Percentiles rank a stretch among this genome's conserved stretches.
Evolutionary conservation across 2,113 vertebrate genomes (phyloP).

Genomic region (Notechis scutatus): DNA sequence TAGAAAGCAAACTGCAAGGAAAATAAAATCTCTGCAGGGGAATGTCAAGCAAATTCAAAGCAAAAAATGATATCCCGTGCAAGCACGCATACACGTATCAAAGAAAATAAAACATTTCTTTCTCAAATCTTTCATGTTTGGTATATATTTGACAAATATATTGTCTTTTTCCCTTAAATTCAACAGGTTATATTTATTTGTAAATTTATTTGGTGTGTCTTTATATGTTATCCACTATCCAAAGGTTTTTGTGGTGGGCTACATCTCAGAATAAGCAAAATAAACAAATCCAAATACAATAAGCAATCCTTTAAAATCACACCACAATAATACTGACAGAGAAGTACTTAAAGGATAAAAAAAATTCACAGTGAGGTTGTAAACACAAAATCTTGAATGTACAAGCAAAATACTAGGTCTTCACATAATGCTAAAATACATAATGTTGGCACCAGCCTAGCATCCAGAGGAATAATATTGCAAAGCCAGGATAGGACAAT

Average conservation of each 20-base stretch:
- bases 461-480: background rate
- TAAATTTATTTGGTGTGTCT: background rate
- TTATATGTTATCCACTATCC: background rate
- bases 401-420: background rate
- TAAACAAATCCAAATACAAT: background rate
- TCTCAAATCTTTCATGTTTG: background rate
- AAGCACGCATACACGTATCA: background rate
- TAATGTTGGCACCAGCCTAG: background rate
- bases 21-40: background rate
- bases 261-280: background rate
- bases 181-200: background rate
- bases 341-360: background rate
- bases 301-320: background rate
- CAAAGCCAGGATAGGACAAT: background rate
- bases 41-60: background rate
- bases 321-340: background rate
- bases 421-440: background rate
- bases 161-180: background rate
- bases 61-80: background rate
- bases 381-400: background rate
- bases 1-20: slow-evolving; percentile 1
- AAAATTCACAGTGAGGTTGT: background rate
- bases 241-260: background rate
- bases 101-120: background rate
- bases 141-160: no score